Evolutionary conservation across 2,888 invertebrate species (phyloP), one percentile per base, ranked within the genome.

Genomic region (Escarpia spicata): DNA sequence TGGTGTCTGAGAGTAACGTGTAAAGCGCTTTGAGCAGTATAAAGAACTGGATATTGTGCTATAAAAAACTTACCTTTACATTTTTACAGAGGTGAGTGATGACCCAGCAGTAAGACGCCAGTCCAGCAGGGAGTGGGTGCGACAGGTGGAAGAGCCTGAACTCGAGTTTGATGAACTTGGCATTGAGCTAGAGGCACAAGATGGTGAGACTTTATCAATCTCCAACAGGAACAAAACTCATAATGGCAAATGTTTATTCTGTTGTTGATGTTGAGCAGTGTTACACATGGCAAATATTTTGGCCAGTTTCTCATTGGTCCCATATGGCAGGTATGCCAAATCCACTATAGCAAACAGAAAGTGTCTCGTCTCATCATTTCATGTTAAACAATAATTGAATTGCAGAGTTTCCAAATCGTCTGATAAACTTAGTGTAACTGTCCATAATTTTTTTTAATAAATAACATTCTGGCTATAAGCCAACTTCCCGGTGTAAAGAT

Each of bases 151-250:
- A 12, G 94, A 93, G 89, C 93, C 93, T n/a, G 93, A 92, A 43
- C 92, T 94, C 43, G 94, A 94, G 92, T 94, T 93, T 90, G 94
- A 94, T 91, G 93, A 94, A 26, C 92, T 92, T 26, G 94, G 94
- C 12, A 92, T 94, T 19, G 93, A 94, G 58, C 90, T 94, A 31
- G 93, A 94, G 26, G 93, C 94, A 37, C 45, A 91, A 60, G 94
- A 94, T 92, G 94, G 94, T 94, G n/a, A 44, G 92, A 26, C 10
- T 75, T 60, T 37, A 37, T 19, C 19, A 12, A 89, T 43, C 15
- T 91, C 43, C 75, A 75, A n/a, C 75, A 75, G 75, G 19, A 75
- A 6, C n/a, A 75, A 75, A 3, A 26, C 75, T 75, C 75, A 75
- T 6, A 75, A 26, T 75, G 75, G 75, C 75, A 75, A 26, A 26